phyloP scores from a whole-genome alignment of 1,140 invertebrate species.

The Bathynomus jamesi region DNA sequence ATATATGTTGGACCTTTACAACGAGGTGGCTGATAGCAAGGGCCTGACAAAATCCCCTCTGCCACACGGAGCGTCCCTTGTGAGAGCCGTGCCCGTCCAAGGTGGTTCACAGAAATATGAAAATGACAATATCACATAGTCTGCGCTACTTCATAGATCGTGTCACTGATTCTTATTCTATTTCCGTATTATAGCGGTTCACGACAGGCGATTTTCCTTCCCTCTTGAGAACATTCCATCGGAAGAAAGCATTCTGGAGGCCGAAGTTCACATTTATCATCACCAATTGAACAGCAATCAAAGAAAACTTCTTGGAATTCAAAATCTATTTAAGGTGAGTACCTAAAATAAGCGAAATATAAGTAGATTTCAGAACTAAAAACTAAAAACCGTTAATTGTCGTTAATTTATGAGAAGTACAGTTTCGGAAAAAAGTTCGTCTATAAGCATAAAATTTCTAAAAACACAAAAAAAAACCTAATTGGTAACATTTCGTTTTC shows the following conservation, averaged over 20 bases:
- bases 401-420: no score
- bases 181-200: neutral
- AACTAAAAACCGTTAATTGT: no score
- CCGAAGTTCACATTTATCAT: neutral
- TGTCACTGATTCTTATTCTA: no score
- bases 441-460: no score
- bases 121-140: no score
- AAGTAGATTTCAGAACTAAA: no score
- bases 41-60: slow-evolving; percentile 48
- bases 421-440: no score
- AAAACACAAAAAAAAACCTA: no score
- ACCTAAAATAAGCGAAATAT: no score
- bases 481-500: no score
- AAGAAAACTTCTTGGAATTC: neutral
- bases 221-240: neutral
- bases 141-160: no score
- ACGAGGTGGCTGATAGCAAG: slow-evolving; percentile 48
- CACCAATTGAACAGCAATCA: neutral
- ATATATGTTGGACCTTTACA: slow-evolving; percentile 56
- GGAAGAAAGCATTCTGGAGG: neutral
- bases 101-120: slow-evolving; percentile 46
- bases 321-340: neutral
- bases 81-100: slow-evolving; percentile 53
- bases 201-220: neutral
- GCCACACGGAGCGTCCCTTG: slow-evolving; percentile 53